phyloP scores from a whole-genome alignment of 2,113 vertebrate genomes.

The Rhinopithecus roxellana region DNA sequence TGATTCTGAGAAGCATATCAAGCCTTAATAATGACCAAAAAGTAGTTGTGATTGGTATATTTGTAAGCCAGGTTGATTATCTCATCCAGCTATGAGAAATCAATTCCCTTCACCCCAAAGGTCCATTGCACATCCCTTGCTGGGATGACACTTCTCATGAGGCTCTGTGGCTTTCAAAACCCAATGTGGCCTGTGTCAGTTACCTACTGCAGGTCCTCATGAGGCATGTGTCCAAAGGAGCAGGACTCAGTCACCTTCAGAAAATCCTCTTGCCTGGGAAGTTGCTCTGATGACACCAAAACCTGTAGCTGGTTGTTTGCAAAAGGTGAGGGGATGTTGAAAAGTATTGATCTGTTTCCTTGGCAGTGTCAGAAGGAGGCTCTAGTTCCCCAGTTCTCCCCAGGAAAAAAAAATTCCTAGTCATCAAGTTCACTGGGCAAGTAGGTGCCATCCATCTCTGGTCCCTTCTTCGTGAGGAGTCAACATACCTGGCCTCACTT shows the following conservation, averaged over 20 bases:
- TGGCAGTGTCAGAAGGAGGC: background rate
- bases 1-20: background rate
- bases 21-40: background rate
- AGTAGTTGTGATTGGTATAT: constrained; percentile 37
- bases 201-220: background rate
- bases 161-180: background rate
- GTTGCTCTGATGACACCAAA: background rate
- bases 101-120: background rate
- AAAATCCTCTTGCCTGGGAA: background rate
- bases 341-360: constrained; percentile 12
- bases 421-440: background rate
- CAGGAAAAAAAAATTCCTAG: background rate
- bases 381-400: background rate
- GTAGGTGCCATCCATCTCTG: background rate
- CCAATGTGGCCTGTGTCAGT: background rate
- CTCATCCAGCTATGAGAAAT: background rate
- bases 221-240: background rate
- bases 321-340: background rate
- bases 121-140: background rate
- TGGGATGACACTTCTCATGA: background rate
- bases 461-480: background rate
- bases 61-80: background rate
- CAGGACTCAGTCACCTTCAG: background rate
- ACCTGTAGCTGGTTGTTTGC: background rate
- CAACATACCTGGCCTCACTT: background rate